phyloP scores from a whole-genome alignment of 2,797 vertebrate genomes.

The Amblyopsis hoosieri region DNA sequence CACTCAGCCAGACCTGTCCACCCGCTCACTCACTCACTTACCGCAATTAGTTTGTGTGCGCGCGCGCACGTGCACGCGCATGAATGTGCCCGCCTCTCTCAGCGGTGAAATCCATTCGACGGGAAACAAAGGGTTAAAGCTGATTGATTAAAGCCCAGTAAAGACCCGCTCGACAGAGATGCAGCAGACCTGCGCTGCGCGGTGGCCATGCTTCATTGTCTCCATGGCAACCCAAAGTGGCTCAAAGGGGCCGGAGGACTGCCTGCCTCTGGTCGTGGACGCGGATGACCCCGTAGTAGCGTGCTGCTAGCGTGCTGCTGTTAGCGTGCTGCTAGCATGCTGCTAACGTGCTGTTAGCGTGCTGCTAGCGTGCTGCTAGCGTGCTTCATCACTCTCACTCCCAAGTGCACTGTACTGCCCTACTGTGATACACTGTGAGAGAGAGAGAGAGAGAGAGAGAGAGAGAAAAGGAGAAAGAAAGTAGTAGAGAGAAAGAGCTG shows the following conservation, averaged over 20 bases:
- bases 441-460: conserved; percentile 37
- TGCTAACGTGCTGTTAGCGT: no score
- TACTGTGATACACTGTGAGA: conserved; percentile 12
- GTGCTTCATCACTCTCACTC: conserved; percentile 54
- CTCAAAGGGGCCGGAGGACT: no score
- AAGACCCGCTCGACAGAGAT: conserved; percentile 46
- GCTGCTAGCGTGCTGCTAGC: no score
- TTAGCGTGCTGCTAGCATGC: no score
- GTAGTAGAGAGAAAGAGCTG: conserved; percentile 4
- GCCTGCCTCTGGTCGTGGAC: conserved; percentile 37
- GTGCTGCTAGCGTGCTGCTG: no score
- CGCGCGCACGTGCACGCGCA: conserved; percentile 46
- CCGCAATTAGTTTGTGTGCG: conserved; percentile 69
- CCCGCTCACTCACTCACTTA: conserved; percentile 77
- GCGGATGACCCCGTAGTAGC: conserved; percentile 57
- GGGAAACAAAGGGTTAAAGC: conserved; percentile 53
- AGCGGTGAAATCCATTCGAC: conserved; percentile 18
- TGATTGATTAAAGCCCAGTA: conserved; percentile 43
- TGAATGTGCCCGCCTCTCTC: conserved; percentile 10
- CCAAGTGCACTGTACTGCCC: conserved; percentile 24
- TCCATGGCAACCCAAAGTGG: conserved; percentile 51
- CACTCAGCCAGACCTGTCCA: conserved; percentile 80
- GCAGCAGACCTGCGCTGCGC: conserved; percentile 21
- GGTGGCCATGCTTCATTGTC: conserved; percentile 55
- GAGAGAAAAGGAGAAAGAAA: conserved; percentile 25